Percentiles rank a stretch among this genome's conserved stretches.
phyloP scores from a whole-genome alignment of 2,888 invertebrate genomes.

The Idaea aversata region DNA sequence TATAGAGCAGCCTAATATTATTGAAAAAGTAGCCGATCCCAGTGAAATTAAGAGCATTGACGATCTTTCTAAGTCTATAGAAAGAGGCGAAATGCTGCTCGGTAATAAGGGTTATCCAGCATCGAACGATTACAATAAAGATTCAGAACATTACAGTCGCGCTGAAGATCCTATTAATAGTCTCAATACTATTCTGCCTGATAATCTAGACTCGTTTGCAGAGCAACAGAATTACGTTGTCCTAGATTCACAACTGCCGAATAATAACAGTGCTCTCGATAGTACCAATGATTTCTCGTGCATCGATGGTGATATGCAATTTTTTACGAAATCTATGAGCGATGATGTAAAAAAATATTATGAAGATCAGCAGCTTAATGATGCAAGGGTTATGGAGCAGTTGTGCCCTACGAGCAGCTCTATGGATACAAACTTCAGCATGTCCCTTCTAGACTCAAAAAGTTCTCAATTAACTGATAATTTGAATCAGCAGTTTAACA shows the following conservation, averaged over 20 bases:
- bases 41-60: conserved; percentile 77
- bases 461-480: conserved; percentile 56
- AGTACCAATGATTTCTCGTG: conserved; percentile 66
- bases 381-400: conserved; percentile 63
- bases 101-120: conserved; percentile 53
- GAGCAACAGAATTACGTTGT: conserved; percentile 71
- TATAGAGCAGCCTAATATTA: conserved; percentile 76
- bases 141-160: conserved; percentile 46
- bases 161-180: conserved; percentile 66
- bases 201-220: conserved; percentile 66
- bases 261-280: conserved; percentile 52
- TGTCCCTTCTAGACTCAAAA: conserved; percentile 65
- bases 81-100: conserved; percentile 68
- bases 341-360: conserved; percentile 75
- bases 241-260: conserved; percentile 58
- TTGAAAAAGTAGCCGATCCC: conserved; percentile 72
- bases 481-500: conserved; percentile 56
- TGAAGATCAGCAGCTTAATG: conserved; percentile 64
- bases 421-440: conserved; percentile 65
- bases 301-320: conserved; percentile 74
- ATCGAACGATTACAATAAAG: conserved; percentile 51
- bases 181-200: conserved; percentile 66
- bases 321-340: conserved; percentile 73
- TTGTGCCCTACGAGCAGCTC: conserved; percentile 63
- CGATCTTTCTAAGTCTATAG: conserved; percentile 73